Conservation (phyloP, 2,888 invertebrate genomes). For the Caenorhabditis zanzibari region DNA sequence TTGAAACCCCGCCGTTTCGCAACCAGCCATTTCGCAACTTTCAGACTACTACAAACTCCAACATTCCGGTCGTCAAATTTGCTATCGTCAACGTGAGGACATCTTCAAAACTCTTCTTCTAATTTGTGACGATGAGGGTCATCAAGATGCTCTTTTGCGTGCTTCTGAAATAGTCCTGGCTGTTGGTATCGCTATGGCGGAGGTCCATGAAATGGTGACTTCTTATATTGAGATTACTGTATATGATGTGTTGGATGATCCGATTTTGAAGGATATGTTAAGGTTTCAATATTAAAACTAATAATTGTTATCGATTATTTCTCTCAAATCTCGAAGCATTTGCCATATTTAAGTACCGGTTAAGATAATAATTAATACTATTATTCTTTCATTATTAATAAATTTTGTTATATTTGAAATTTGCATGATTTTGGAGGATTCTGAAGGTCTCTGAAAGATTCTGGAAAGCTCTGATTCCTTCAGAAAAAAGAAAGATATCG, state of each 20-base stretch:
- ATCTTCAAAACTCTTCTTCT: conserved; percentile 48
- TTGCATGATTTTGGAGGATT: too few relatives aligned
- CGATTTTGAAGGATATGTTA: conserved; percentile 62
- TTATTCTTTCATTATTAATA: too few relatives aligned
- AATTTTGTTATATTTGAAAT: too few relatives aligned
- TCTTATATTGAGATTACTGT: conserved; percentile 58
- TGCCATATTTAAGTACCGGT: too few relatives aligned
- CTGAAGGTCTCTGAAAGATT: too few relatives aligned
- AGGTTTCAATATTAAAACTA: conserved; percentile 58
- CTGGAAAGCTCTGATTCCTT: too few relatives aligned
- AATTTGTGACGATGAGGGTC: conserved; percentile 60
- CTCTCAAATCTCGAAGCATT: too few relatives aligned
- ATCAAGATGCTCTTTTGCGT: conserved; percentile 38
- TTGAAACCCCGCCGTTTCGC: too few relatives aligned
- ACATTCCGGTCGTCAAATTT: conserved; percentile 38
- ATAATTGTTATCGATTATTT: conserved; percentile 4
- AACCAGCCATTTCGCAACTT: too few relatives aligned
- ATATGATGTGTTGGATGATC: conserved; percentile 58
- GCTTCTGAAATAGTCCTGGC: conserved; percentile 49
- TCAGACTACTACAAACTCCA: conserved; percentile 64
- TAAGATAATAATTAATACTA: too few relatives aligned
- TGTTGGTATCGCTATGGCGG: conserved; percentile 37
- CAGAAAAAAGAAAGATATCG: too few relatives aligned
- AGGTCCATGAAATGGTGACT: conserved; percentile 59
- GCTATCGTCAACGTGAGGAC: conserved; percentile 50